These are phyloP conservation scores for Bujurquina vittata DNA, from an alignment of 2,113 vertebrate species.

Conservation along the genomic window DNA sequence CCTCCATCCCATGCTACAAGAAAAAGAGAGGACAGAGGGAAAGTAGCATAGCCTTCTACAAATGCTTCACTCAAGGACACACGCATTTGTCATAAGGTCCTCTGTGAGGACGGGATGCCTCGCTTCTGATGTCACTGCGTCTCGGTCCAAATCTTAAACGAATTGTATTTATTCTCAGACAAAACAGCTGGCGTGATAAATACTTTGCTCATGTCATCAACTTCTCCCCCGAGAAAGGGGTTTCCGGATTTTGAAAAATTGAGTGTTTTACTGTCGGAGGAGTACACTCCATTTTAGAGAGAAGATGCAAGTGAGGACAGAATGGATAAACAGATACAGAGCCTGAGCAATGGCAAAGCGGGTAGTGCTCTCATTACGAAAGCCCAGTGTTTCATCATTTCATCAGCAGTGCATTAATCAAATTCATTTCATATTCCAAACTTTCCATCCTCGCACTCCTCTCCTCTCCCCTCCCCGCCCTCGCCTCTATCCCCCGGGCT, in stretches of 20 bases:
- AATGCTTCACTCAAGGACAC: slow-evolving; percentile 51
- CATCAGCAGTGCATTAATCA: slow-evolving; percentile 60
- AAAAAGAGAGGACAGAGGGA: slow-evolving; percentile 38
- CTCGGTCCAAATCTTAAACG: slow-evolving; percentile 21
- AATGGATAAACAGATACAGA: slow-evolving; percentile 51
- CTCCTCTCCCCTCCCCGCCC: background rate
- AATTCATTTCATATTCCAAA: slow-evolving; percentile 61
- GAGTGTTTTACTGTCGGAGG: slow-evolving; percentile 33
- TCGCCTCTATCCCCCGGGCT: slow-evolving; percentile 24
- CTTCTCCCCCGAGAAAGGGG: slow-evolving; percentile 17
- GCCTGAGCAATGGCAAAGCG: background rate
- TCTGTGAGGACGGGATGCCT: slow-evolving; percentile 29
- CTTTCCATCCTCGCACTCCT: slow-evolving; percentile 7
- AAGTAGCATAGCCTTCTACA: slow-evolving; percentile 36
- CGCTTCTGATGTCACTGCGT: slow-evolving; percentile 46
- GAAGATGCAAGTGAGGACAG: slow-evolving; percentile 42
- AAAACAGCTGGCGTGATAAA: slow-evolving; percentile 31
- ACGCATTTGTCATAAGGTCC: slow-evolving; percentile 37
- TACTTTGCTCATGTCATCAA: background rate
- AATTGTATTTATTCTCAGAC: slow-evolving; percentile 23
- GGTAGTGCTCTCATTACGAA: slow-evolving; percentile 59
- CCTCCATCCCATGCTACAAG: background rate
- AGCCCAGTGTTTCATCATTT: slow-evolving; percentile 65
- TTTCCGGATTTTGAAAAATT: slow-evolving; percentile 36
- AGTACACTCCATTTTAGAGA: slow-evolving; percentile 20